phyloP scores from a whole-genome alignment of 2,113 vertebrate genomes.

The Menura novaehollandiae region DNA sequence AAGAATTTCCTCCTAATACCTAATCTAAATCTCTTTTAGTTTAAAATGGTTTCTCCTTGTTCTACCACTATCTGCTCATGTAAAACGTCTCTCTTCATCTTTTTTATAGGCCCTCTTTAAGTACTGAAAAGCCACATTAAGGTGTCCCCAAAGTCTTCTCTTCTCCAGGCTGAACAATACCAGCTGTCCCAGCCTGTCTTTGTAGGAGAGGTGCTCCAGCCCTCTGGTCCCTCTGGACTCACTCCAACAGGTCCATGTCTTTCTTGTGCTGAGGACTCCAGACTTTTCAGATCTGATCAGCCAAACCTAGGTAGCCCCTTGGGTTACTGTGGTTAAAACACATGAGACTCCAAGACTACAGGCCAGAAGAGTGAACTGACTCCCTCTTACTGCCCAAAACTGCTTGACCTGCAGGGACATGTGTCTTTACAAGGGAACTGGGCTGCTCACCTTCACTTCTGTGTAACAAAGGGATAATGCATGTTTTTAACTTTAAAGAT shows the following conservation, averaged over 20 bases:
- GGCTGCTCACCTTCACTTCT: neutral
- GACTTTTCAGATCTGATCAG: neutral
- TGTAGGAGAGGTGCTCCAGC: fast-evolving
- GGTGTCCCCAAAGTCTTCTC: neutral
- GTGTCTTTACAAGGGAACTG: neutral
- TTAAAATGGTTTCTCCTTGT: neutral
- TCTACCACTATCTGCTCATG: neutral
- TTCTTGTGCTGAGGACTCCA: neutral
- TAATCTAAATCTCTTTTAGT: neutral
- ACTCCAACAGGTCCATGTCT: neutral
- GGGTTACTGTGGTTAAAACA: neutral
- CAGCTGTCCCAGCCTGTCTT: neutral
- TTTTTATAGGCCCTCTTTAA: neutral
- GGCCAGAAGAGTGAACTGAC: neutral
- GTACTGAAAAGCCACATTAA: neutral
- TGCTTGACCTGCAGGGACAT: neutral
- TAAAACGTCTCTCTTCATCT: neutral
- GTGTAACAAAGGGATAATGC: neutral
- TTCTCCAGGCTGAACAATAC: neutral
- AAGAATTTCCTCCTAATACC: neutral
- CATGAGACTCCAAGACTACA: fast-evolving
- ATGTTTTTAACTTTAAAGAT: neutral
- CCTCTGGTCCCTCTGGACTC: neutral
- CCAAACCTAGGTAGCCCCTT: neutral
- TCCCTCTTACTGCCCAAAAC: neutral